These are phyloP conservation scores for Protobothrops mucrosquamatus DNA, from an alignment of 2,113 vertebrate genomes.

Conservation along the genomic window DNA sequence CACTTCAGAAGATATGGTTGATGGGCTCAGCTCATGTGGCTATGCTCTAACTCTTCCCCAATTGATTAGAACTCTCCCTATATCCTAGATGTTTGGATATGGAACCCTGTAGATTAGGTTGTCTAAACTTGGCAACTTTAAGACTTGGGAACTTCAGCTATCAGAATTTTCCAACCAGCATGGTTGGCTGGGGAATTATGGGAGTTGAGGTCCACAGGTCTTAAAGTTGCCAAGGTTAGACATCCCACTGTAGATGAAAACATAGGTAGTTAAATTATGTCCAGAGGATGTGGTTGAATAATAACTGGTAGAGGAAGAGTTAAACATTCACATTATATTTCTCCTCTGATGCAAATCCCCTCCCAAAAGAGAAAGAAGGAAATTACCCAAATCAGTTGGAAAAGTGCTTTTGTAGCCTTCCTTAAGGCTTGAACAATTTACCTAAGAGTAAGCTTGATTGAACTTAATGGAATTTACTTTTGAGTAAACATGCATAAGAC, in stretches of 20 bases:
- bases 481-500: not conserved
- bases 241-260: not conserved
- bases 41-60: too few species aligned
- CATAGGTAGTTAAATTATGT: not conserved
- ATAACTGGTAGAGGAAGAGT: not conserved
- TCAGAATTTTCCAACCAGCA: not conserved
- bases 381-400: not conserved
- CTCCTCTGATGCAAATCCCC: not conserved
- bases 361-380: not conserved
- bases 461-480: not conserved
- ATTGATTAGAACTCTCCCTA: not conserved
- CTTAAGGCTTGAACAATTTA: not conserved
- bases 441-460: not conserved
- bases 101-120: not conserved
- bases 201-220: not conserved
- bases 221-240: not conserved
- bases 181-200: not conserved
- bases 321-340: not conserved
- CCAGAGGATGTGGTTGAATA: not conserved
- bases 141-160: not conserved
- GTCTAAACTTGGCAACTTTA: not conserved
- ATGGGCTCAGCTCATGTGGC: not conserved
- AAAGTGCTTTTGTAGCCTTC: not conserved
- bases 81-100: not conserved
- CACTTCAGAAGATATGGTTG: not conserved